These are phyloP conservation scores for Loxodonta africana DNA, from an alignment of 2,113 vertebrate genomes.

Conservation along the genomic window DNA sequence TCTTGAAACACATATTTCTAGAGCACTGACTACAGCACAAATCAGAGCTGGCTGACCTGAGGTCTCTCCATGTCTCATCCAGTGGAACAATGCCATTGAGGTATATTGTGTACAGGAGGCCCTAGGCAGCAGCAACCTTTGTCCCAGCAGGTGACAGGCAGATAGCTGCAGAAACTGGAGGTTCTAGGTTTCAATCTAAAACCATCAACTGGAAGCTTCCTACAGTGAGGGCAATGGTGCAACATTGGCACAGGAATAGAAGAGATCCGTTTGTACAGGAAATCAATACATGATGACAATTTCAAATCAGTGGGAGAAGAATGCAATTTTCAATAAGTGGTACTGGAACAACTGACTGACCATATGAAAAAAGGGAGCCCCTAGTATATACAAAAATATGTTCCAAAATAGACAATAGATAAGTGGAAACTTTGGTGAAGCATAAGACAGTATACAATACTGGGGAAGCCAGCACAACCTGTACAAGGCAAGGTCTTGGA, in stretches of 20 bases:
- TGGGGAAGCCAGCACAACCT: too few relatives aligned
- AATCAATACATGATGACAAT: not conserved
- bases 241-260: not conserved
- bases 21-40: not conserved
- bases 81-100: not conserved
- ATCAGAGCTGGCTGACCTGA: not conserved
- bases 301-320: not conserved
- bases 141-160: not conserved
- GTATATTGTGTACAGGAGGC: not conserved
- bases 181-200: constrained; percentile 27
- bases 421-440: too few relatives aligned
- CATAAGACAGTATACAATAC: too few relatives aligned
- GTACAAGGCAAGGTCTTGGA: too few relatives aligned
- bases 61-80: not conserved
- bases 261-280: not conserved
- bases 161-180: not conserved
- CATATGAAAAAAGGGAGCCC: not conserved
- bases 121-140: not conserved
- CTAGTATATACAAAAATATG: not conserved
- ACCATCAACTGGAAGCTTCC: not conserved
- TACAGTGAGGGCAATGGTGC: not conserved
- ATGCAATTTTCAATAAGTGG: not conserved
- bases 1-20: not conserved
- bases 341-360: not conserved
- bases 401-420: not conserved